Percentiles rank a stretch among this genome's conserved stretches.
Evolutionary conservation across 2,888 invertebrate species (phyloP).

Genomic region (Mythimna ferrago): DNA sequence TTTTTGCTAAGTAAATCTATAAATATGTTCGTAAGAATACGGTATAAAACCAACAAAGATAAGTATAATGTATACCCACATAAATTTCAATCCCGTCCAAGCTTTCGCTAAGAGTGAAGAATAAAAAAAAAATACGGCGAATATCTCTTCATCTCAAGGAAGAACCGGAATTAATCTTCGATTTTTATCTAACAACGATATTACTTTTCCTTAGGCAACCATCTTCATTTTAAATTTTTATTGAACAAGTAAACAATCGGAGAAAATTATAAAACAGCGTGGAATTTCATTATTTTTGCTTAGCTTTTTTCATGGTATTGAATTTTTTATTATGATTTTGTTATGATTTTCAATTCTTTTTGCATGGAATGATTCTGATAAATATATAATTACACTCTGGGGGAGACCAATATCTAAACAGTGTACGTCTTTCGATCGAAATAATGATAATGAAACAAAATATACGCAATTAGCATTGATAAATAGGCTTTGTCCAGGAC

Average conservation of each 20-base stretch:
- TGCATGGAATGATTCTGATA: neutral
- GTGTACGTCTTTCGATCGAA: too few species aligned
- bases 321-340: neutral
- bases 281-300: slow-evolving; percentile 8
- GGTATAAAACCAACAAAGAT: slow-evolving; percentile 3
- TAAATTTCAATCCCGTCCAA: slow-evolving; percentile 34
- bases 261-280: slow-evolving; percentile 22
- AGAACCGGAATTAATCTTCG: slow-evolving; percentile 50
- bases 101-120: slow-evolving; percentile 8
- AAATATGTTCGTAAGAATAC: slow-evolving; percentile 1
- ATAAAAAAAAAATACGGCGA: slow-evolving; percentile 42
- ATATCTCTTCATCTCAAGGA: slow-evolving; percentile 40
- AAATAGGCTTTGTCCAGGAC: too few species aligned
- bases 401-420: too few species aligned
- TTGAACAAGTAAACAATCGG: slow-evolving; percentile 47
- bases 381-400: neutral
- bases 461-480: too few species aligned
- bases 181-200: slow-evolving; percentile 61
- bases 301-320: slow-evolving; percentile 9
- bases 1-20: neutral
- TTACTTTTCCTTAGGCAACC: slow-evolving; percentile 49
- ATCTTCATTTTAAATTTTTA: slow-evolving; percentile 59
- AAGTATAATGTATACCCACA: slow-evolving; percentile 21
- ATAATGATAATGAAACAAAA: too few species aligned
- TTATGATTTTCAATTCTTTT: neutral